Evolutionary conservation across 2,113 vertebrate genomes (phyloP).

Genomic region (Gallinago media): DNA sequence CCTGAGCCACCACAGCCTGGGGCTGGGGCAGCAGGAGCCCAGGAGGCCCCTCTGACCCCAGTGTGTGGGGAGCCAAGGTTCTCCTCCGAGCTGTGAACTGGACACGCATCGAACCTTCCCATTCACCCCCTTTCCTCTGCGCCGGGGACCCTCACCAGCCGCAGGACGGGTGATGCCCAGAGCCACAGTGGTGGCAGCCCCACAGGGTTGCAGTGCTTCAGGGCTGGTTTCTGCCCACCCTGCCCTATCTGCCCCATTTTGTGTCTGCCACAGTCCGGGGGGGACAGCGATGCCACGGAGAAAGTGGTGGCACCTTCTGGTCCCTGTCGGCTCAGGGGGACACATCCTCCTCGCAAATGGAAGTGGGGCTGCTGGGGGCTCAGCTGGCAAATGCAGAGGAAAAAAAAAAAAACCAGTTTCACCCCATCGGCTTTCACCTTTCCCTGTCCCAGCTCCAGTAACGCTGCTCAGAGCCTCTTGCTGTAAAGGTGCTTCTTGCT

Average conservation of each 20-base stretch:
- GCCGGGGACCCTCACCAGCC: fast-evolving
- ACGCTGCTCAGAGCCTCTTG: not conserved
- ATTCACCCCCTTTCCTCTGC: fast-evolving
- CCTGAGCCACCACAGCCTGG: not conserved
- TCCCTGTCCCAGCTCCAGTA: not conserved
- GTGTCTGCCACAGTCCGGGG: fast-evolving
- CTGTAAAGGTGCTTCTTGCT: not conserved
- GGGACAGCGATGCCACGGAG: not conserved
- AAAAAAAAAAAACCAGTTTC: not conserved
- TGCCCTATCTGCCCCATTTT: too few species aligned
- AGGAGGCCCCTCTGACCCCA: fast-evolving
- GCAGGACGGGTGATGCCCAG: fast-evolving
- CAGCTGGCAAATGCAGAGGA: fast-evolving
- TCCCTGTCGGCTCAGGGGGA: not conserved
- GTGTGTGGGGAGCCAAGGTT: fast-evolving
- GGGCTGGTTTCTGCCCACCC: not conserved
- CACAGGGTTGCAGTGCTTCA: fast-evolving
- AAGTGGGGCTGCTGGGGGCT: not conserved
- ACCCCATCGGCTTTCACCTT: not conserved
- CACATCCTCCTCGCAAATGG: fast-evolving
- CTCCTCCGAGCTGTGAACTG: not conserved
- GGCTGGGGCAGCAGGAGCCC: not conserved
- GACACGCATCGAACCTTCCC: not conserved
- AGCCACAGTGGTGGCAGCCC: not conserved
- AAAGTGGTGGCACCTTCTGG: not conserved